Evolutionary conservation across 2,797 vertebrate genomes (phyloP), one percentile per base, ranked within the genome.

Genomic region (Coendou prehensilis): DNA sequence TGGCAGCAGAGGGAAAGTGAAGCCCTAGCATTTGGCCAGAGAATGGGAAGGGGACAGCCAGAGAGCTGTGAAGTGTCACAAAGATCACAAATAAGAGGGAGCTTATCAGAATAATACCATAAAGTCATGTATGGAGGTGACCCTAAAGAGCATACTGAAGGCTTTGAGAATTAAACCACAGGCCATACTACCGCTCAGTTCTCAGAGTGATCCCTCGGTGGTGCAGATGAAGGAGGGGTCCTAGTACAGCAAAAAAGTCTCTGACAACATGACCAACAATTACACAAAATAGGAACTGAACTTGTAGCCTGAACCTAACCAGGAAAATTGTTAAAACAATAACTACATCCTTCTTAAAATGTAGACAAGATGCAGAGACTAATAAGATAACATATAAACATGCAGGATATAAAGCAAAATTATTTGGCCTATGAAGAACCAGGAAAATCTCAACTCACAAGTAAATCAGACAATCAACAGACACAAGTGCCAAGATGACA

Each of bases 391-490:
- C 26, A 86, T 26, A 3, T 67, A 81, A 94, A 73, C n/a, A 85
- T 75, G 22, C 50, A 52, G 22, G 30, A 81, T 52, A 67, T 28
- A 75, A 94, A 80, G 63, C 33, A 52, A 85, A 92, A 80, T 80
- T 54, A 73, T 20, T 71, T 85, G 54, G 28, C 80, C 20, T 73
- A 22, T 75, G 56, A 80, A 89, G 28, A 63, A 81, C 9, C 17
- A 75, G 45, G 71, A 92, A 96, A 94, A 86, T 59, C 50, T 85
- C 89, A 85, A 28, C 37, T 79, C 59, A 73, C 26, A 84, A 85
- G 83, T 37, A 94, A 91, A 93, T 76, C 86, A 81, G 20, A 61
- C 23, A 84, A 82, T 56, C 26, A 63, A 81, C 15, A 69, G 45
- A 75, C 4, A 30, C 10, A 73, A 82, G 61, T 33, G 67, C 26